These are phyloP conservation scores for Amphipyra tragopoginis DNA, from an alignment of 2,888 invertebrate species.

Conservation along the genomic window DNA sequence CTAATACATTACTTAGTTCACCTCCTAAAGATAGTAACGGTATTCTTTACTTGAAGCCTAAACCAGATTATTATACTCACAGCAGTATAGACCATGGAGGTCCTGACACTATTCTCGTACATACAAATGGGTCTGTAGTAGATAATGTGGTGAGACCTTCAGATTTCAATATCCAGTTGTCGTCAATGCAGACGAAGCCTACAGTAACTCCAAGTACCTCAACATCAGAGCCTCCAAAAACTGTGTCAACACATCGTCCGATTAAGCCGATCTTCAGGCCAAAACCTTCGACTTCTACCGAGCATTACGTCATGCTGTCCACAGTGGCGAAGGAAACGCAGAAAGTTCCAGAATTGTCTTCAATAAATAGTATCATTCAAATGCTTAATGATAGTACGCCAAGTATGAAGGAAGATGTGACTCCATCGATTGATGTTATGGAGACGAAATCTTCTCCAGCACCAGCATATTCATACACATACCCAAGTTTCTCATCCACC, in stretches of 20 bases:
- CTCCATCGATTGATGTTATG: constrained; percentile 73
- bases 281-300: constrained; percentile 81
- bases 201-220: constrained; percentile 75
- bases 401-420: constrained; percentile 78
- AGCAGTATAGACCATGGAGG: constrained; percentile 90
- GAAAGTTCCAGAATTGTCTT: constrained; percentile 82
- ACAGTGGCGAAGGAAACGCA: constrained; percentile 87
- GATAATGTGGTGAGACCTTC: constrained; percentile 86
- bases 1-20: constrained; percentile 84
- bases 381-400: constrained; percentile 90
- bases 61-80: constrained; percentile 82
- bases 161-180: constrained; percentile 87
- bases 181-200: constrained; percentile 87
- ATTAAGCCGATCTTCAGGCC: constrained; percentile 90
- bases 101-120: constrained; percentile 91
- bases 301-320: constrained; percentile 89
- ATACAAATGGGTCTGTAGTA: constrained; percentile 89
- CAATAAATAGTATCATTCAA: constrained; percentile 90
- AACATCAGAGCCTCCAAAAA: constrained; percentile 73
- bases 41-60: constrained; percentile 72
- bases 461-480: constrained; percentile 70
- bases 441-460: constrained; percentile 83
- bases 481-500: constrained; percentile 75
- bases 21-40: constrained; percentile 84
- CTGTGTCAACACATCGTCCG: constrained; percentile 82